These are phyloP conservation scores for Hiodon tergisus DNA, from an alignment of 2,113 vertebrate species.

Conservation along the genomic window DNA sequence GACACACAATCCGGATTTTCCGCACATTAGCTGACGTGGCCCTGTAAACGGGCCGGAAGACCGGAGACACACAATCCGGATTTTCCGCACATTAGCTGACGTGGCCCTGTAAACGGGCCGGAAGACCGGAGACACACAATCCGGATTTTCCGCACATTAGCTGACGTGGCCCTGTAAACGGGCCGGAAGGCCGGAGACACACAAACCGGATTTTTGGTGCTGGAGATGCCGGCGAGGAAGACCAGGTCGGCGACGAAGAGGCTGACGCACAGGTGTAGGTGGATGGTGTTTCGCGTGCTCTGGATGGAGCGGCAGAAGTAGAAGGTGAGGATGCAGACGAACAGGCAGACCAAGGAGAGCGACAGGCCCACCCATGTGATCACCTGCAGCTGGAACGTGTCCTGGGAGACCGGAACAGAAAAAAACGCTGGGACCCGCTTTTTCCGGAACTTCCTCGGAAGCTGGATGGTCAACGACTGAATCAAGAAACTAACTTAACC, in stretches of 20 bases:
- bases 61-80: no score
- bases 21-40: no score
- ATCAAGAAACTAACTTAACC: no score
- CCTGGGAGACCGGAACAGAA: constrained; percentile 43
- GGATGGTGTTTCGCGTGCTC: constrained; percentile 79
- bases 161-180: no score
- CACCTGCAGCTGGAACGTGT: constrained; percentile 53
- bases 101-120: no score
- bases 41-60: no score
- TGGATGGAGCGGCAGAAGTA: constrained; percentile 71
- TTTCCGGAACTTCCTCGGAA: no score
- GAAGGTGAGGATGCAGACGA: constrained; percentile 74
- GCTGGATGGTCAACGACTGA: no score
- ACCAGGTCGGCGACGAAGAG: constrained; percentile 73
- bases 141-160: no score
- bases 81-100: no score
- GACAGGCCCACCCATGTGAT: constrained; percentile 69
- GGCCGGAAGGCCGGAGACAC: neutral
- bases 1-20: no score
- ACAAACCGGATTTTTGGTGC: constrained; percentile 35
- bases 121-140: constrained; percentile 7
- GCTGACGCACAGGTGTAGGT: constrained; percentile 76
- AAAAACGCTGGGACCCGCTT: neutral
- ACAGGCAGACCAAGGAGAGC: constrained; percentile 71
- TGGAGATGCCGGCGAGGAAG: constrained; percentile 70